These are phyloP conservation scores for Dendrophyllia cribrosa DNA, from an alignment of 64 coral and sea anemone species.

Conservation along the genomic window DNA sequence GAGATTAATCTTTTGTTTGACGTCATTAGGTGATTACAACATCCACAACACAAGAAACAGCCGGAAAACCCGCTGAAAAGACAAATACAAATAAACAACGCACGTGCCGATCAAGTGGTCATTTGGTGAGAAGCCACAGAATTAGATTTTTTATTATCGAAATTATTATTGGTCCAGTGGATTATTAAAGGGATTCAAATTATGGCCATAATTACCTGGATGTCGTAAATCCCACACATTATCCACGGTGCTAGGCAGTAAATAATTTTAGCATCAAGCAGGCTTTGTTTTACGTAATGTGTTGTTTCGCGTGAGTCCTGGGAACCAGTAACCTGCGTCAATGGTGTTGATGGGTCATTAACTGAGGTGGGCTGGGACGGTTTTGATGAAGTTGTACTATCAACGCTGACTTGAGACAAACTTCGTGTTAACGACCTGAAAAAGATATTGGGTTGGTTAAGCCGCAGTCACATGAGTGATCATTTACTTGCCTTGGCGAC, in stretches of 20 bases:
- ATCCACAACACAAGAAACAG: too few relatives aligned
- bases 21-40: too few relatives aligned
- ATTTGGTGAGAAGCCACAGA: neutral
- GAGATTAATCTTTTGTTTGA: too few relatives aligned
- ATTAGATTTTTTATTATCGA: too few relatives aligned
- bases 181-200: too few relatives aligned
- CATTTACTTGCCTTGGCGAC: too few relatives aligned
- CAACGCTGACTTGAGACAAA: constrained; percentile 14
- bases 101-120: too few relatives aligned
- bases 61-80: too few relatives aligned
- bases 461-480: too few relatives aligned
- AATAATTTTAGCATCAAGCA: constrained; percentile 65
- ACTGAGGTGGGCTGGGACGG: neutral
- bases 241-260: constrained; percentile 82
- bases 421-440: constrained; percentile 1
- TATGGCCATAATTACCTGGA: constrained; percentile 46
- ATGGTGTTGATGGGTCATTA: neutral
- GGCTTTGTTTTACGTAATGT: constrained; percentile 72
- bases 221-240: constrained; percentile 86
- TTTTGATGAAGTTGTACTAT: constrained; percentile 3
- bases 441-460: neutral
- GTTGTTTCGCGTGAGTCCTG: constrained; percentile 57
- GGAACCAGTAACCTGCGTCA: neutral
- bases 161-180: too few relatives aligned
- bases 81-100: too few relatives aligned